Base-by-base conservation (phyloP, 1,140 invertebrate genomes). In the Halictus rubicundus region DNA sequence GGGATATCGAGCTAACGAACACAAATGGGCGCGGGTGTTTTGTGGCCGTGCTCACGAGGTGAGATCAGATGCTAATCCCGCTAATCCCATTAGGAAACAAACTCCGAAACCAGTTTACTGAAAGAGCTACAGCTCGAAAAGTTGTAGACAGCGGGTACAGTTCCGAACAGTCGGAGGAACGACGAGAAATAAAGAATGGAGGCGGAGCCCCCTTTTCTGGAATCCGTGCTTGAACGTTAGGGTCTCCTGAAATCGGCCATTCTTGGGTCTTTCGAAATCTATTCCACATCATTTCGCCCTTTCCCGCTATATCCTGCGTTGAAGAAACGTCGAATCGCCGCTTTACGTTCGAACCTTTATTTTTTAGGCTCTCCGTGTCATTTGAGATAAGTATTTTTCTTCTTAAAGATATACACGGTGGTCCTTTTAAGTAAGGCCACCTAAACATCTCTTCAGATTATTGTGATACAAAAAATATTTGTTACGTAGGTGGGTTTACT, bases 71-170 rank as follows among this genome's bases (percentile, higher is more conserved):
- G 82, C 74, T 87, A 87, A 87, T 87, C 83, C 81, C 79, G 80
- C 84, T 88, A 87, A 88, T 88, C 86, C 84, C 86, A 88, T 87
- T 88, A 88, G 76, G 71, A 81, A 87, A 86, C 81, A 85, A 87
- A 84, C 74, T 84, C 79, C 75, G 72, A 66, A 87, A 88, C 86
- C 87, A 86, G 87, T 88, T 87, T 83, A 86, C 77, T 49, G 68
- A 72, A 81, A 74, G 80, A 59, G 78, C 66, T 64, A 82, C 79
- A 77, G 82, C 70, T 79, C 82, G 82, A 82, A 78, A 81, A 60
- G 84, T 80, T 85, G 83, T 74, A 83, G 85, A 80, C 83, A 85
- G 70, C 46, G 69, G 19, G 52, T 54, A 73, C 27, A 61, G 63
- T 66, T 70, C 61, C 83, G 49, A 25, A 23, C 54, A 39, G 59